Evolutionary conservation across 2,888 invertebrate species (phyloP).

Genomic region (Tetragonisca angustula): DNA sequence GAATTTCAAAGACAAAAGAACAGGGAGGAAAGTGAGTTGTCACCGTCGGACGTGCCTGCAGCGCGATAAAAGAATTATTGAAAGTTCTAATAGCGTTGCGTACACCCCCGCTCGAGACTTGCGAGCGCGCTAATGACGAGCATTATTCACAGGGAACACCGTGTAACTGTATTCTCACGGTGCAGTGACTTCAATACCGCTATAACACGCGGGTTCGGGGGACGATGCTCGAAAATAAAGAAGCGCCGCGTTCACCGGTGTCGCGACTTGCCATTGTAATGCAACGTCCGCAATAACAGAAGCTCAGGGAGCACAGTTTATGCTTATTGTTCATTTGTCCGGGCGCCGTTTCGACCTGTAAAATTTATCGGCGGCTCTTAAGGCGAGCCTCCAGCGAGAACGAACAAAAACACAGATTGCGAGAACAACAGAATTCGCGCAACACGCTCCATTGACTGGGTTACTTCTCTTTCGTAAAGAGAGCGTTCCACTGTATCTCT

Average conservation of each 20-base stretch:
- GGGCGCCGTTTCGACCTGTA: neutral
- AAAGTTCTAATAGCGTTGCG: slow-evolving; percentile 29
- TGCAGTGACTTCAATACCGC: slow-evolving; percentile 73
- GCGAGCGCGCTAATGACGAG: slow-evolving; percentile 29
- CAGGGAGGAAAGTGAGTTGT: no score
- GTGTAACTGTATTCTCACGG: slow-evolving; percentile 74
- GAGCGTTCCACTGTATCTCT: no score
- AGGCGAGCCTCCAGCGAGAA: no score
- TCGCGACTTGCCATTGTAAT: slow-evolving; percentile 57
- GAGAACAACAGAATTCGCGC: no score
- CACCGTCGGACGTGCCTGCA: no score
- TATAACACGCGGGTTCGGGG: slow-evolving; percentile 55
- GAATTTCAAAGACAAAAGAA: no score
- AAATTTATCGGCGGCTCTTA: slow-evolving; percentile 28
- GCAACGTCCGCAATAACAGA: slow-evolving; percentile 47
- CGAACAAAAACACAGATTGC: no score
- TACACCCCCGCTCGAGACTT: neutral
- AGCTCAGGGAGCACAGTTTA: slow-evolving; percentile 1
- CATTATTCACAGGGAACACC: slow-evolving; percentile 70
- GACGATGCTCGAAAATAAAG: slow-evolving; percentile 61
- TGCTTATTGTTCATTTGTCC: slow-evolving; percentile 40
- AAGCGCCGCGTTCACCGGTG: slow-evolving; percentile 38
- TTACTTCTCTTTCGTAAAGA: no score
- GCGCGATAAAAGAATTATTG: neutral
- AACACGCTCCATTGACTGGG: no score